Percentiles rank a stretch among this genome's conserved stretches.
These are phyloP conservation scores for Apogon hyalosoma DNA, from an alignment of 2,797 vertebrate species.

Conservation along the genomic window DNA sequence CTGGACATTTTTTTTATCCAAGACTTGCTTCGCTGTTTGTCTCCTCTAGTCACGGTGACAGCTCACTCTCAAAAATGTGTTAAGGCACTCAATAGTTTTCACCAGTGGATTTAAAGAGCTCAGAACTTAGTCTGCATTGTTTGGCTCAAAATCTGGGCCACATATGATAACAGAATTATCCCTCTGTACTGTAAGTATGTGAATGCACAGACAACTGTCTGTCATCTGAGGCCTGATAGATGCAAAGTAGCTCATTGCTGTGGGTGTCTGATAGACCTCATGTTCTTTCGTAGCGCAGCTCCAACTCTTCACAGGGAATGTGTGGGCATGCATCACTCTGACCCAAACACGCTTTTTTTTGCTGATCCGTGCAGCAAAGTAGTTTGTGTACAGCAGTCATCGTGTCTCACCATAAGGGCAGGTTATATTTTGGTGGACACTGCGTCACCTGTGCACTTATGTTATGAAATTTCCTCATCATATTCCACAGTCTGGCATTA, in stretches of 20 bases:
- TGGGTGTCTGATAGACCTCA: slow-evolving; percentile 56
- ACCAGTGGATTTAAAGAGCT: slow-evolving; percentile 52
- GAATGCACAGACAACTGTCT: slow-evolving; percentile 55
- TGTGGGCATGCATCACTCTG: slow-evolving; percentile 61
- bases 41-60: slow-evolving; percentile 23
- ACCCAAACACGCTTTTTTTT: slow-evolving; percentile 60
- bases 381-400: slow-evolving; percentile 38
- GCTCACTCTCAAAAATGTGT: slow-evolving; percentile 45
- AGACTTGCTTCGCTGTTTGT: slow-evolving; percentile 6
- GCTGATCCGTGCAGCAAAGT: slow-evolving; percentile 52
- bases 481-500: slow-evolving; percentile 3
- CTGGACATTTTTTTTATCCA: slow-evolving; percentile 25
- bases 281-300: slow-evolving; percentile 43
- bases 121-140: slow-evolving; percentile 58
- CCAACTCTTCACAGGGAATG: slow-evolving; percentile 26
- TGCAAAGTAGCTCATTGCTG: slow-evolving; percentile 61
- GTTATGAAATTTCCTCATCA: slow-evolving; percentile 29
- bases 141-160: slow-evolving; percentile 64
- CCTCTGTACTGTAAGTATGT: slow-evolving; percentile 45
- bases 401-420: slow-evolving; percentile 28
- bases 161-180: slow-evolving; percentile 69
- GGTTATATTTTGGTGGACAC: slow-evolving; percentile 37
- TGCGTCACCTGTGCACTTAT: slow-evolving; percentile 43
- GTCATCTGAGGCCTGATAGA: slow-evolving; percentile 57
- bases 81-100: slow-evolving; percentile 51